Evolutionary conservation across 1,140 invertebrate genomes (phyloP).

Genomic region (Dysdera silvatica): DNA sequence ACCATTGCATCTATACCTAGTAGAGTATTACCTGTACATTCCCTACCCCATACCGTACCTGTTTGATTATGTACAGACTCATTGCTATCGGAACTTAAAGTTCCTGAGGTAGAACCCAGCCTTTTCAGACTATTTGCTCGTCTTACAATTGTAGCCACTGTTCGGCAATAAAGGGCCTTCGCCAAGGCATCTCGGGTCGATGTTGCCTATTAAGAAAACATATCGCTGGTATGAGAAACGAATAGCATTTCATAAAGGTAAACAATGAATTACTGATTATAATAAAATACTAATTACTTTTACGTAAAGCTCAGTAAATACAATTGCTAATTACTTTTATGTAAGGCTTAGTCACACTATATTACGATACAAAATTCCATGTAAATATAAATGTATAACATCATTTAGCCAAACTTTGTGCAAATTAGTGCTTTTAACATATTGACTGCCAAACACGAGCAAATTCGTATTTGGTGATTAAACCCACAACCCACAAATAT

Average conservation of each 20-base stretch:
- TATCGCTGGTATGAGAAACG: background rate
- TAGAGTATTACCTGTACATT: background rate
- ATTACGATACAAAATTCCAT: no score
- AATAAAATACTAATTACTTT: background rate
- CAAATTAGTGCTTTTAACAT: no score
- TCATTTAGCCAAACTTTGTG: no score
- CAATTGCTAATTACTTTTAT: background rate
- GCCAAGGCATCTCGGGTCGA: constrained; percentile 79
- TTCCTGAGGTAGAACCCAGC: constrained; percentile 72
- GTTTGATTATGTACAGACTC: constrained; percentile 79
- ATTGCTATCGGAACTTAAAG: constrained; percentile 79
- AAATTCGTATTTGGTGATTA: no score
- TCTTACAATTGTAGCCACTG: constrained; percentile 86
- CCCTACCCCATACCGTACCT: constrained; percentile 36
- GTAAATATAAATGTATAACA: no score
- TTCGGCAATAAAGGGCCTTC: constrained; percentile 86
- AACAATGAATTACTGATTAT: background rate
- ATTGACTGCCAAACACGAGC: no score
- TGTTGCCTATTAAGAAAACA: constrained; percentile 54
- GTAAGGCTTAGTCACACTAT: no score
- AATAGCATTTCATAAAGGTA: background rate
- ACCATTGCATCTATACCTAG: no score
- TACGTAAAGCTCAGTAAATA: background rate
- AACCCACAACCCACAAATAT: no score
- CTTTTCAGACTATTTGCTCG: constrained; percentile 84